These are phyloP conservation scores for Phylloscopus trochiloides DNA, from an alignment of 2,113 vertebrate species.

Conservation along the genomic window DNA sequence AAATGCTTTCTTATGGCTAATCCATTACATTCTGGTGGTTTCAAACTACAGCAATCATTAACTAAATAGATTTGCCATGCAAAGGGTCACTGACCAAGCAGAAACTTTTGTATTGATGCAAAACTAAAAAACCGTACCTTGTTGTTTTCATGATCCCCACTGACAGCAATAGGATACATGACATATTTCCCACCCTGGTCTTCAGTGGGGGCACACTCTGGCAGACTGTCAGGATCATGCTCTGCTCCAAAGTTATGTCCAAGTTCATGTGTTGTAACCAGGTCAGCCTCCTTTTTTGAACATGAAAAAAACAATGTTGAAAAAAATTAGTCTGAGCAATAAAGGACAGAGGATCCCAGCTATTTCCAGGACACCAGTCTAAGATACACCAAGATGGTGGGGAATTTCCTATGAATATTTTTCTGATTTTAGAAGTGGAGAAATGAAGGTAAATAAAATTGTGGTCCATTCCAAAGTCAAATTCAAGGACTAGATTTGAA, in stretches of 20 bases:
- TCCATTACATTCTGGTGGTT: background rate
- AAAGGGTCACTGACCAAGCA: background rate
- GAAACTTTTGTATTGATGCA: background rate
- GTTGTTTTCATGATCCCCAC: conserved; percentile 95
- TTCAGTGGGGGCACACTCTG: conserved; percentile 88
- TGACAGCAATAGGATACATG: conserved; percentile 98
- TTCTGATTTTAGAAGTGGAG: background rate
- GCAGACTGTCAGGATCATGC: conserved; percentile 91
- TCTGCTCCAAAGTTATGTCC: conserved; percentile 98
- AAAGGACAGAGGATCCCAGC: background rate
- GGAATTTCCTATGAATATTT: background rate
- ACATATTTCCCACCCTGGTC: conserved; percentile 94
- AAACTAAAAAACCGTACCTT: conserved; percentile 78
- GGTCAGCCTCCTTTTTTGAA: conserved; percentile 87
- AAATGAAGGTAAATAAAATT: background rate
- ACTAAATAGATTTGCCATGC: background rate
- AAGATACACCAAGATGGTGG: background rate
- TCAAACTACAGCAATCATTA: background rate
- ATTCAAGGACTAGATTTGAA: background rate
- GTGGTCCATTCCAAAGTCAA: background rate
- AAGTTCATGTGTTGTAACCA: conserved; percentile 96
- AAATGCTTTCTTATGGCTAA: background rate
- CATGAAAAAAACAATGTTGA: background rate
- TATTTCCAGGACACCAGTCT: background rate
- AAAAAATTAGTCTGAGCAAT: background rate